Conservation (phyloP, 2,888 invertebrate species). For the Lepidochitona cinerea region DNA sequence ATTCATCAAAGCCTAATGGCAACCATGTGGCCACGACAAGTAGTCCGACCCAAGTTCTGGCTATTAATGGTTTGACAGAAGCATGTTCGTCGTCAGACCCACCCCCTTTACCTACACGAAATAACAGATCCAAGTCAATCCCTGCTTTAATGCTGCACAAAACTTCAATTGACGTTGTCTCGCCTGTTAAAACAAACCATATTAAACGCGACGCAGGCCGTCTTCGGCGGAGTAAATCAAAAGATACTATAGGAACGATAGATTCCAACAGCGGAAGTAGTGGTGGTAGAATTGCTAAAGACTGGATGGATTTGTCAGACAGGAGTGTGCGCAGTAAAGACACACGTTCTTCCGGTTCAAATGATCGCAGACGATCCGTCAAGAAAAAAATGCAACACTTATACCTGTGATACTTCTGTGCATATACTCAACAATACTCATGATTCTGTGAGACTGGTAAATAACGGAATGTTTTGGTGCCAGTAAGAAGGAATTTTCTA, state of each 20-base stretch:
- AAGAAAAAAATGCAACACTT: neutral
- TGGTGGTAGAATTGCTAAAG: neutral
- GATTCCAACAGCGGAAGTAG: slow-evolving; percentile 5
- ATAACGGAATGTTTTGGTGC: too few species aligned
- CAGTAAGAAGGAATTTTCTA: too few species aligned
- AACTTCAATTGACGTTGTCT: neutral
- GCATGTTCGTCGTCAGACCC: neutral
- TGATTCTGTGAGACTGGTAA: too few species aligned
- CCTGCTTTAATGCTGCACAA: neutral
- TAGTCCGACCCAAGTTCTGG: neutral
- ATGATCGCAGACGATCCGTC: neutral
- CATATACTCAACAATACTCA: too few species aligned
- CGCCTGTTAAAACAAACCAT: neutral
- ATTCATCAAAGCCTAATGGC: neutral
- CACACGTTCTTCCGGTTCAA: neutral
- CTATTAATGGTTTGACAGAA: neutral
- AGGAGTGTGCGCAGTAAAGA: neutral
- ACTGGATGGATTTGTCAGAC: neutral
- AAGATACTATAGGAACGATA: neutral
- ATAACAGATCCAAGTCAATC: neutral
- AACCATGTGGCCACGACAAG: neutral
- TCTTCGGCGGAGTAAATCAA: neutral
- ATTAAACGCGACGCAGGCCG: neutral
- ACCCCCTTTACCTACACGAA: neutral
- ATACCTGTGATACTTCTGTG: slow-evolving; percentile 2